Base-by-base conservation (phyloP, 1,140 invertebrate genomes). In the Calephelis virginiensis region DNA sequence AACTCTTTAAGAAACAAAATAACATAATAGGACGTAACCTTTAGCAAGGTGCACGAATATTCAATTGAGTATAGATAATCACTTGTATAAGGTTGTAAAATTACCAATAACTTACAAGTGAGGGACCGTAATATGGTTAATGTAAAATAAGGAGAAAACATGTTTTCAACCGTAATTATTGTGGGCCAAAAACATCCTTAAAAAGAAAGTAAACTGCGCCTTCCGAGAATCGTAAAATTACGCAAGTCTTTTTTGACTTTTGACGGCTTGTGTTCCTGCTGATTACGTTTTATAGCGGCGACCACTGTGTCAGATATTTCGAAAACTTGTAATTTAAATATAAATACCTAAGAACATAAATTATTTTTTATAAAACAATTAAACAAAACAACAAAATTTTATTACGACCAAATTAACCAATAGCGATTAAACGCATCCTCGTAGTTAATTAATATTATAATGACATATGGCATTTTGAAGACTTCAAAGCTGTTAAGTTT, bases 131-230 rank as follows among this genome's bases (percentile, higher is more conserved):
- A 43, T 43, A 7, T 28, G 17, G 17, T 10, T 28, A 56, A 56
- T 28, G 37, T 28, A 56, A 37, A 11, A 56, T 56, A 37, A 56
- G 28, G 28, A 14, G 50, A 56, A 56, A 56, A 56, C 50, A 7
- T 14, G 17, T 56, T 37, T 56, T 14, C 9, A 17, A 56, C 11
- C 17, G 50, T 56, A 56, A 56, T 56, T 56, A 56, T 56, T 56
- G 50, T 56, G 9, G 11, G 12, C 50, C 50, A 56, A 56, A 56
- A 56, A 56, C 50, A 14, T 56, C 50, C 50, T 56, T 56, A 56
- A 56, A 56, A 56, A 56, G 50, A 56, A 56, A 56, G 50, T 56
- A 56, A 37, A 37, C 10, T 56, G 50, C 17, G 28, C 11, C 50
- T 56, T 53, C 49, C 8, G 49, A 53, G 49, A 53, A 53, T 14